Base-by-base conservation (phyloP, 2,797 vertebrate genomes). In the Sebastes reedi region DNA sequence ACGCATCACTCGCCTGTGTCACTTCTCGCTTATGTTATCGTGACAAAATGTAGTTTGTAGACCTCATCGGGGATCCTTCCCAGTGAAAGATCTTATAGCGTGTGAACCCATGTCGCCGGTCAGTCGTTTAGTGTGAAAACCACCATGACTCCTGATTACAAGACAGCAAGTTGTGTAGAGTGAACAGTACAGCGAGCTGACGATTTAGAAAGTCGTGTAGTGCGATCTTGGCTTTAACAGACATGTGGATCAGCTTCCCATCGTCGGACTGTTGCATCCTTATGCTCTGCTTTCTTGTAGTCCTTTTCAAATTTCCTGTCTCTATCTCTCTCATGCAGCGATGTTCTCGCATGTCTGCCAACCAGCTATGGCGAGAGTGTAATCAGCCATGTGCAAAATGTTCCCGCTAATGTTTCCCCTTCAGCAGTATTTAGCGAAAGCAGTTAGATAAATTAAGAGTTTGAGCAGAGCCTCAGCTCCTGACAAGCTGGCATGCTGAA, bases 361-460 rank as follows among this genome's bases (percentile, higher is more conserved):
- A 75, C 52, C 42, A 72, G 52, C 62, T 20, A 34, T 56, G 13
- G 27, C 14, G 5, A 67, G 30, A 72, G 62, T 67, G 66, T 77
- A 67, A 77, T 81, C 67, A 77, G 62, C 64, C 68, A n/a, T 69
- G 65, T 69, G 7, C n/a, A 76, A 74, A 66, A 64, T 72, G 52
- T 80, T 77, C 75, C n/a, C 10, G 13, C 55, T 73, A 65, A 65
- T 52, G 30, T 79, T 79, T 74, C 56, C 71, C 79, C 79, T 54
- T 75, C 55, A 88, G 81, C 72, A 16, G 8, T 69, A 14, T 80
- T 75, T 59, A 75, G 54, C 50, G 1, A 27, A 24, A 77, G 14
- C 68, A 30, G 60, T 72, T 73, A 2, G 29, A 61, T 69, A 52
- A 77, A 73, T 9, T 54, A 11, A 22, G 4, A 61, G 32, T 34